A percentile compares a stretch with the other conserved stretches of the same genome.
Evolutionary conservation across 92 coral and sea anemone species (phyloP).

Genomic region (Palythoa grandis): DNA sequence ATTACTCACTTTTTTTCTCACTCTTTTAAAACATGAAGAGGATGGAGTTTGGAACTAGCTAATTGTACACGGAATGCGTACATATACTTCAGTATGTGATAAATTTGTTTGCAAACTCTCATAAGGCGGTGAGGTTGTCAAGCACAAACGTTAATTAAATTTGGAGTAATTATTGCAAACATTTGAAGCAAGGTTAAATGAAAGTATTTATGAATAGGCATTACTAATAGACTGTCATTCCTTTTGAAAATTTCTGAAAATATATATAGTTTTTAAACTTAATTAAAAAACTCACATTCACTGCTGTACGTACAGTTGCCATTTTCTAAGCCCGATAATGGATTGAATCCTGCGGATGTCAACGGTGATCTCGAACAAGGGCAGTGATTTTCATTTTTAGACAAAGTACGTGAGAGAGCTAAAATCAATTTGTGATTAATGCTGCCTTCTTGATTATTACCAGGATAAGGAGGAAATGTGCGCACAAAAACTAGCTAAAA

Average conservation of each 20-base stretch:
- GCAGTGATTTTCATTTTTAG: neutral
- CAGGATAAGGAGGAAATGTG: too few species aligned
- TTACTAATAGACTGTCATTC: slow-evolving; percentile 1
- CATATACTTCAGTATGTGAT: slow-evolving; percentile 26
- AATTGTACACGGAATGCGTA: slow-evolving; percentile 13
- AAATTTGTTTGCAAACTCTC: slow-evolving; percentile 7
- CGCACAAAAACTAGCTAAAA: too few species aligned
- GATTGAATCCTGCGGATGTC: slow-evolving; percentile 3
- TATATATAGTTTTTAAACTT: slow-evolving; percentile 1
- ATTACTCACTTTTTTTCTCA: neutral
- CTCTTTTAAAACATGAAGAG: neutral
- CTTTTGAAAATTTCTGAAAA: neutral
- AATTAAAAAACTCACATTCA: neutral
- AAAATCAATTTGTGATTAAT: neutral
- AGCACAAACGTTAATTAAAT: slow-evolving; percentile 11
- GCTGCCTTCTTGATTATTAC: too few species aligned
- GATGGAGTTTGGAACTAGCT: neutral
- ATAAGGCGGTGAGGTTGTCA: slow-evolving; percentile 4
- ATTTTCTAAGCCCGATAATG: neutral
- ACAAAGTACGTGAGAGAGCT: neutral
- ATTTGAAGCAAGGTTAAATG: slow-evolving; percentile 10
- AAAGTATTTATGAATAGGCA: neutral
- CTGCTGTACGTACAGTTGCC: neutral
- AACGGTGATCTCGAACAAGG: slow-evolving; percentile 2
- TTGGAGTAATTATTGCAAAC: slow-evolving; percentile 10